Evolutionary conservation across 2,888 invertebrate genomes (phyloP).

Genomic region (Oscheius sp.): DNA sequence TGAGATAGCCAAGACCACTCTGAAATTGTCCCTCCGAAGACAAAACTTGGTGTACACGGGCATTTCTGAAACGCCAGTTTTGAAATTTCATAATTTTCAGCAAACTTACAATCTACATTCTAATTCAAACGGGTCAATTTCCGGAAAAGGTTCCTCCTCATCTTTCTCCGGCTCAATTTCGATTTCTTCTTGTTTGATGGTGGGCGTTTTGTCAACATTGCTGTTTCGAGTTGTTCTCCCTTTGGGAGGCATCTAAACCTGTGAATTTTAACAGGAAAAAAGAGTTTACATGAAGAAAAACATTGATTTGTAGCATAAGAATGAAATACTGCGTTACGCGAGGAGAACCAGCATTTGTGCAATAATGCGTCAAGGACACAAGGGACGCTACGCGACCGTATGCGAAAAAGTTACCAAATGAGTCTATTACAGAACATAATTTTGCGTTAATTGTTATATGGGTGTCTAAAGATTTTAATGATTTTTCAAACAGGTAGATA

Average conservation of each 20-base stretch:
- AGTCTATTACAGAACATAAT: too few relatives aligned
- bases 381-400: background rate
- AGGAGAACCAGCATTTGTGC: too few relatives aligned
- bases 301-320: background rate
- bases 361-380: too few relatives aligned
- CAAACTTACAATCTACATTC: conserved; percentile 14
- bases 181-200: background rate
- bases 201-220: too few relatives aligned
- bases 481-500: too few relatives aligned
- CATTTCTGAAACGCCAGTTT: background rate
- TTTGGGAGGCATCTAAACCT: conserved; percentile 23
- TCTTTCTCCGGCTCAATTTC: background rate
- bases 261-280: background rate
- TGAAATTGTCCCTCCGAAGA: conserved; percentile 1
- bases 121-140: conserved; percentile 7
- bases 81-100: background rate
- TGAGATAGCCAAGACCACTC: background rate
- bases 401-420: background rate
- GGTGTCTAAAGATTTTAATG: too few relatives aligned
- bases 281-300: background rate
- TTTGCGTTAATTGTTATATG: too few relatives aligned
- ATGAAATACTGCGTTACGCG: background rate
- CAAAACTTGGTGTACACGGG: background rate
- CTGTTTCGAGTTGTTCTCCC: background rate
- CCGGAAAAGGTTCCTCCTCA: background rate